These are phyloP conservation scores for Acrobasis suavella DNA, from an alignment of 2,888 invertebrate genomes.

Conservation along the genomic window DNA sequence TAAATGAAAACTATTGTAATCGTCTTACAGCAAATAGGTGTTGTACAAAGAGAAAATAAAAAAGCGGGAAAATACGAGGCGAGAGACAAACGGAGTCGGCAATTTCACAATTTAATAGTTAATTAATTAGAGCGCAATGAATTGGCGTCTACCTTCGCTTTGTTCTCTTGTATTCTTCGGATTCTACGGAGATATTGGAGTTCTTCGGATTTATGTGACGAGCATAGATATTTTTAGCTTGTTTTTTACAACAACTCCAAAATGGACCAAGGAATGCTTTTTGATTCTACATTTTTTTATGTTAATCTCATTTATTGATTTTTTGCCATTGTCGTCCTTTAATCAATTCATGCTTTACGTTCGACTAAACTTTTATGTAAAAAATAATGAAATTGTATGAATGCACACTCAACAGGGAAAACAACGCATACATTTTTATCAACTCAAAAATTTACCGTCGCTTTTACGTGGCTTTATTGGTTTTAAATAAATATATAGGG, in stretches of 20 bases:
- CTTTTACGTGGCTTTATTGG: too few relatives aligned
- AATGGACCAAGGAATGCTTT: not conserved
- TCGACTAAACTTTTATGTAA: too few relatives aligned
- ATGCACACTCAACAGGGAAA: too few relatives aligned
- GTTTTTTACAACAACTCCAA: not conserved
- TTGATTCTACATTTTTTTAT: not conserved
- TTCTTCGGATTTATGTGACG: not conserved
- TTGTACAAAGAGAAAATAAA: conserved; percentile 34
- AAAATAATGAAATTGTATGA: too few relatives aligned
- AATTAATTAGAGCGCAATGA: conserved; percentile 40
- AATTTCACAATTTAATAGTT: conserved; percentile 42
- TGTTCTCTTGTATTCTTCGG: conserved; percentile 12
- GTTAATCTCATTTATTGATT: too few relatives aligned
- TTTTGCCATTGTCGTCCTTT: too few relatives aligned
- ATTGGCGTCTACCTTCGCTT: conserved; percentile 20
- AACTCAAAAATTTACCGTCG: too few relatives aligned
- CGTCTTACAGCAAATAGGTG: conserved; percentile 38
- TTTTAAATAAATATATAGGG: too few relatives aligned
- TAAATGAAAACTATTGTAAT: conserved; percentile 52
- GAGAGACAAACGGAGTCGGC: conserved; percentile 34
- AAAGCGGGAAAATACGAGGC: conserved; percentile 43
- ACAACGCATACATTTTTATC: too few relatives aligned
- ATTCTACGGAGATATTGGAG: conserved; percentile 14
- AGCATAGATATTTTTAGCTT: not conserved
- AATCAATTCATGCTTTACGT: too few relatives aligned